Evolutionary conservation across 2,797 vertebrate species (phyloP), one percentile per base, ranked within the genome.

Genomic region (Urophycis tenuis): DNA sequence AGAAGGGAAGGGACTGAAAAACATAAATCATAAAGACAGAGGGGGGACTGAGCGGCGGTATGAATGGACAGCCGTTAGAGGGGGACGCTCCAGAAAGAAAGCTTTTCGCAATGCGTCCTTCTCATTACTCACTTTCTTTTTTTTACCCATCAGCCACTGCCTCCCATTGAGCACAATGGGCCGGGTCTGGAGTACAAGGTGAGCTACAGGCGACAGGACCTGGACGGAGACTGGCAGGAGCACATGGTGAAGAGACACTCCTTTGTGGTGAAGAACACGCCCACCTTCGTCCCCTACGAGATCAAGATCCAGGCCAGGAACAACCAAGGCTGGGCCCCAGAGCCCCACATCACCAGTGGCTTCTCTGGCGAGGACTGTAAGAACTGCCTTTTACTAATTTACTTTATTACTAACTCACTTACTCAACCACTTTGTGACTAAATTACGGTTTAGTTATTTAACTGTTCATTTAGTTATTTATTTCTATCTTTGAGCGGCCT

Each of bases 301-400:
- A 94, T 99, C 86, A 95, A 94, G 84, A 95, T 99, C 74, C 97
- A 98, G 82, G 92, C 96, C 0, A 89, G 89, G 74, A 99, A 99
- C 78, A 90, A 91, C 34, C 89, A 95, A 25, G 98, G 97, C 34
- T 91, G 93, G 31, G 97, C 92, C 12, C 98, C 98, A 0, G 94
- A 95, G 2, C 97, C 98, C 3, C 92, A 86, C 30, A n/a, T 95
- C 29, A 90, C 95, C 82, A 90, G 88, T 0, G 95, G 95, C 0
- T 96, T 95, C 85, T 98, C 98, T 0, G 96, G 97, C 88, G 98
- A 99, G 82, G 98, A 99, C 8, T 93, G 98, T 99, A 88, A 96
- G 96, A 95, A 72, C 25, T 36, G 4, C 35, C 60, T 29, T 73
- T 17, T 3, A n/a, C 15, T 25, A 6, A 41, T 41, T 60, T 19